Evolutionary conservation across 2,888 invertebrate species (phyloP), one percentile per base, ranked within the genome.

Genomic region (Globia sparganii): DNA sequence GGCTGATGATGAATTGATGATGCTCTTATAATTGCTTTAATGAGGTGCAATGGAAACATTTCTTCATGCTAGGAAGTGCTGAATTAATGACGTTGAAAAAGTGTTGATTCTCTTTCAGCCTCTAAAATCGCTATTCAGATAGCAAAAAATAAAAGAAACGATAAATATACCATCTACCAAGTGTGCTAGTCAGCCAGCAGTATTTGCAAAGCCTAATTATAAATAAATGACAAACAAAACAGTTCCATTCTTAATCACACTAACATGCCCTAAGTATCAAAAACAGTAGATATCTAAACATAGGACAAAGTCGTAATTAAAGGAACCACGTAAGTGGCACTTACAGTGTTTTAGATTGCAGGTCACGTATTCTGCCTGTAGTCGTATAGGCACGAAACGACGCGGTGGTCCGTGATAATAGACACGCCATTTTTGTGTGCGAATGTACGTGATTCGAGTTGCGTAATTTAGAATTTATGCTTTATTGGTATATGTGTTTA

Each of bases 341-440:
- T 77, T 77, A 80, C 37, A 72, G 34, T 46, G 53, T 67, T 71
- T 70, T 34, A n/a, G 49, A 40, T 77, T 70, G 46, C 70, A 79
- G 71, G 80, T 76, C 90, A 90, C 89, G 90, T 89, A 72, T 43
- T 11, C 9, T 37, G 21, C 62, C 64, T 75, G 80, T 73, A 28
- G 66, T 31, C n/a, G 28, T 61, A 82, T 79, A 83, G 82, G 71
- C 81, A 85, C 75, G 72, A n/a, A n/a, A n/a, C 87, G 69, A 78
- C 58, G 73, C 66, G 90, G 91, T 90, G 91, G 91, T 88, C 90
- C 68, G 31, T 65, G 81, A 77, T 87, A 86, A 87, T 86, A 86
- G 76, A 59, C 70, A 80, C 75, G 76, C 90, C 88, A 83, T 86
- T 89, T 87, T 80, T 80, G 85, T 75, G 2, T 59, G 8, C 59